Base-by-base conservation (phyloP, 2,797 vertebrate species). In the Pseudochirops cupreus region DNA sequence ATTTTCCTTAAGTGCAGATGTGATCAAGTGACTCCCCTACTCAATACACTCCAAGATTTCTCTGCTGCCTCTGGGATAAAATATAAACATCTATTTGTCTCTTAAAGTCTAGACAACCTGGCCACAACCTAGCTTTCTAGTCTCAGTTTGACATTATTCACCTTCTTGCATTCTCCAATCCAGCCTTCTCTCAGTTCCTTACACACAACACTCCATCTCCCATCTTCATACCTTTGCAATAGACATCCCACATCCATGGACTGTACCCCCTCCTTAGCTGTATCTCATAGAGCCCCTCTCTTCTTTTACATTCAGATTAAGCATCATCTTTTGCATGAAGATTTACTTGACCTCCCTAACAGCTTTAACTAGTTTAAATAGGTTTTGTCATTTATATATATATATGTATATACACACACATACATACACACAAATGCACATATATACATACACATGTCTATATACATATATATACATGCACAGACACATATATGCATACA, bases 371-470 rank as follows among this genome's bases (percentile, higher is more conserved):
- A 74, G 18, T 74, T n/a, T n/a, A 13, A 18, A 74, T 74, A 6
- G 62, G 6, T 74, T 74, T 39, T 74, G 67, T 16, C 18, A 21
- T 74, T 39, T 74, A 33, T 33, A 59, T 11, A 58, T 29, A 12
- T 29, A 11, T 31, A 28, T 28, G 1, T 29, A 3, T 59, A 9
- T 59, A 29, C 3, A 24, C 11, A 33, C 14, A 62, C 14, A 33
- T 4, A 4, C 0, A 62, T 31, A 33, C 33, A 33, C 0, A 31
- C 0, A 33, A 13, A 31, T 4, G 1, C 3, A 59, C 2, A 13
- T 29, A 59, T 10, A 28, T 1, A 31, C 0, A 33, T 62, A 33
- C 2, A 4, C 2, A 33, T 31, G 24, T 26, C 16, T 67, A 67
- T 1, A 33, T 0, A 16, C 13, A 33, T 1, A 5, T n/a, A 4